A percentile compares a stretch with the other conserved stretches of the same genome.
Conservation (phyloP, 2,888 invertebrate species). For the Sarcophaga variegata region DNA sequence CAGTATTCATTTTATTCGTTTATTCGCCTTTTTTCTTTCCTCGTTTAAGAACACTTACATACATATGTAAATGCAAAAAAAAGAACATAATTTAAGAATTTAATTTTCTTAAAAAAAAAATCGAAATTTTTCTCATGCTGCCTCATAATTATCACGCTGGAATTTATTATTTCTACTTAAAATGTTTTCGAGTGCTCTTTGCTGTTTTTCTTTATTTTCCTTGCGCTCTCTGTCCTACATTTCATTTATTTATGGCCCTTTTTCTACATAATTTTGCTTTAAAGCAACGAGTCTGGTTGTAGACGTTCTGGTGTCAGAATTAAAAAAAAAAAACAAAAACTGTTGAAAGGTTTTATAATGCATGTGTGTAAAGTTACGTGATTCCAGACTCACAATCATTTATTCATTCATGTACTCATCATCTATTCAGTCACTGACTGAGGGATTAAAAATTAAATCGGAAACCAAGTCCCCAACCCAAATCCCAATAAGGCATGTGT, state of each 20-base stretch:
- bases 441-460: neutral
- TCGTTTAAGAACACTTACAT: too few relatives aligned
- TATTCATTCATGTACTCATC: conserved; percentile 14
- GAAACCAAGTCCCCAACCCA: too few relatives aligned
- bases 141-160: neutral
- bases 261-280: conserved; percentile 24
- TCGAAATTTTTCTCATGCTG: too few relatives aligned
- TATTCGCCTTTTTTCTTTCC: neutral
- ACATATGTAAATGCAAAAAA: too few relatives aligned
- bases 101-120: too few relatives aligned
- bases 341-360: neutral
- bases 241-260: conserved; percentile 8
- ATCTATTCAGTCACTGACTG: neutral
- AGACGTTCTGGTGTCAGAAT: neutral
- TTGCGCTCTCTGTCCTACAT: conserved; percentile 42
- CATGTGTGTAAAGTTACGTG: neutral
- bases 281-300: neutral
- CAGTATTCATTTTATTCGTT: neutral
- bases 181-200: neutral
- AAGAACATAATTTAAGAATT: too few relatives aligned
- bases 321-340: neutral
- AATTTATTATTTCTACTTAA: neutral
- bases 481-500: too few relatives aligned
- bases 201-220: neutral
- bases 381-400: conserved; percentile 11